Base-by-base conservation (phyloP, 92 coral and sea anemone species). In the Umimayanthus chanpuru region DNA sequence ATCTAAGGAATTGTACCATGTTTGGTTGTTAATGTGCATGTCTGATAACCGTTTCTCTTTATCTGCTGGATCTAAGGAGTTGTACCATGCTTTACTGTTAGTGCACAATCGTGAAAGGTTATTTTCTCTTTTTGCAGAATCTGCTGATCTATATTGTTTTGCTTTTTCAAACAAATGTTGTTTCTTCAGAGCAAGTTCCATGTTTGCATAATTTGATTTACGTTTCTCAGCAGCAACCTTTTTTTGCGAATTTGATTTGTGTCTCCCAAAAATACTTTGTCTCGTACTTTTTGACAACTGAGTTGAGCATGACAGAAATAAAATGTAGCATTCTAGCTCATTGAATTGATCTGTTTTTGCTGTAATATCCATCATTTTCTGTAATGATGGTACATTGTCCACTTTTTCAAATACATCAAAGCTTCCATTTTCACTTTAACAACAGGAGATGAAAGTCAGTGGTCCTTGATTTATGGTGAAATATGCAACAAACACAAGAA, bases 121-220 rank as follows among this genome's bases (percentile, higher is more conserved):
- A 4, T 81, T 81, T 87, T 72, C 74, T 44, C 65, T 87, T 76
- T 66, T 68, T 28, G 28, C 50, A 67, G 77, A 4, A 66, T 83
- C 53, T 29, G 20, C 25, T 39, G 75, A 82, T 41, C 76, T 82
- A 82, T 49, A 61, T 61, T 82, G 86, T 58, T 61, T 73, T 82
- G 86, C 76, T 73, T 82, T 58, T 82, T 61, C 75, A 76, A 82
- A n/a, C 75, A 82, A 82, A 28, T 44, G 77, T 83, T 83, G 49
- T 67, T 36, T 83, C 39, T 65, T 83, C 28, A 40, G 29, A 64
- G 85, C 64, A 36, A 86, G 89, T 89, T 89, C 88, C 81, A 89
- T 89, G 50, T 76, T 76, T 67, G 76, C 89, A 89, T 89, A 58
- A 18, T 73, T 72, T 76, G 43, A 85, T 70, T 44, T 85, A 11